A percentile compares a stretch with the other conserved stretches of the same genome.
Conservation (phyloP, 2,113 vertebrate species). For the Xiphophorus hellerii region DNA sequence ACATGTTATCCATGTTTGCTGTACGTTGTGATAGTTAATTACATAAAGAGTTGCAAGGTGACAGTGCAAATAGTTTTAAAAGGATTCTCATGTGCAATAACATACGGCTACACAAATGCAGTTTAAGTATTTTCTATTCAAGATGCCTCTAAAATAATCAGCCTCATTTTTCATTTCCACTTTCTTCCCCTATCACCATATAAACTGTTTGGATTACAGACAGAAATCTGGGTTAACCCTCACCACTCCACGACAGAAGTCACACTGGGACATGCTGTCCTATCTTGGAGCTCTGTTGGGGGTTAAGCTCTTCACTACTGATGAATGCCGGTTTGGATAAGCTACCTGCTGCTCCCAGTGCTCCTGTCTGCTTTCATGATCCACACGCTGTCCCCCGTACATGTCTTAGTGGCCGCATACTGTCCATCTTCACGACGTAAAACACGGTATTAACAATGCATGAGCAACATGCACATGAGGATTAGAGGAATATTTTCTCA, state of each 20-base stretch:
- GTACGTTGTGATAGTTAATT: too few relatives aligned
- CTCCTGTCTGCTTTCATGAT: constrained; percentile 28
- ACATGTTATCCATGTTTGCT: not conserved
- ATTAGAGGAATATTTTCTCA: constrained; percentile 53
- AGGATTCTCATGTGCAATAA: not conserved
- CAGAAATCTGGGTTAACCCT: constrained; percentile 59
- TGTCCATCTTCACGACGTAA: constrained; percentile 49
- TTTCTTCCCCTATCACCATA: constrained; percentile 14
- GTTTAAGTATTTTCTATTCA: not conserved
- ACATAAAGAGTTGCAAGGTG: not conserved
- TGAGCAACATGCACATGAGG: constrained; percentile 60
- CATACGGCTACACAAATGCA: not conserved
- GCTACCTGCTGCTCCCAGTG: constrained; percentile 49
- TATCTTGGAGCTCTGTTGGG: constrained; percentile 36
- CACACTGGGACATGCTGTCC: constrained; percentile 43
- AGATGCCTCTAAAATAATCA: constrained; percentile 2
- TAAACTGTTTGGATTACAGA: constrained; percentile 40
- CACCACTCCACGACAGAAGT: constrained; percentile 6
- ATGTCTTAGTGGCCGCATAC: constrained; percentile 49
- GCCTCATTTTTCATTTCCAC: not conserved
- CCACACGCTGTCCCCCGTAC: constrained; percentile 38
- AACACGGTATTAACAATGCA: constrained; percentile 57
- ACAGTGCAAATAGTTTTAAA: not conserved
- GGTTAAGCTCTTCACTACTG: constrained; percentile 61
- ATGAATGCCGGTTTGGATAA: constrained; percentile 25